These are phyloP conservation scores for Aphidius colemani DNA, from an alignment of 2,888 invertebrate species.

Conservation along the genomic window DNA sequence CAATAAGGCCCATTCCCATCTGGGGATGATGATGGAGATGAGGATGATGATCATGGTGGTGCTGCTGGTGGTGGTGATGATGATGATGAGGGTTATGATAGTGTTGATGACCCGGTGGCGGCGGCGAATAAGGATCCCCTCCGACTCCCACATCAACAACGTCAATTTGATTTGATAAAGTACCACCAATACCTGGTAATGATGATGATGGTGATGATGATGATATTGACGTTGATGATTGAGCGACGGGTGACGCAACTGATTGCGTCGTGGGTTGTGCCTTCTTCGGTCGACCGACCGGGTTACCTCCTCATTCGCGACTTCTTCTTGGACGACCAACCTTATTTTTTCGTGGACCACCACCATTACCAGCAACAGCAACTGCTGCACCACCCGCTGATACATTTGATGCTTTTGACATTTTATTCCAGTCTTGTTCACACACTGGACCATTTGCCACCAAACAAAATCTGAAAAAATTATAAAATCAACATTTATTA, in stretches of 20 bases:
- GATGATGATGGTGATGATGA: slow-evolving; percentile 28
- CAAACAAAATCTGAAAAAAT: slow-evolving; percentile 76
- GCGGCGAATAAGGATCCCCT: slow-evolving; percentile 58
- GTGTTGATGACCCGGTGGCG: slow-evolving; percentile 59
- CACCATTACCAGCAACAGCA: slow-evolving; percentile 67
- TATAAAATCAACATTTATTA: background rate
- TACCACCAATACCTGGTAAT: slow-evolving; percentile 21
- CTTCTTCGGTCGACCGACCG: slow-evolving; percentile 61
- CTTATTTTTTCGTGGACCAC: slow-evolving; percentile 80
- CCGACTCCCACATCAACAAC: slow-evolving; percentile 49
- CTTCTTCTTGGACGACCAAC: slow-evolving; percentile 86
- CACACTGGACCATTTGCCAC: slow-evolving; percentile 89
- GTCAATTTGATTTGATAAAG: slow-evolving; percentile 39
- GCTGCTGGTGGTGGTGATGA: slow-evolving; percentile 42
- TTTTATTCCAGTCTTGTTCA: slow-evolving; percentile 95
- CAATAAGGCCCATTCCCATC: slow-evolving; percentile 24
- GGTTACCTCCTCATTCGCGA: slow-evolving; percentile 77
- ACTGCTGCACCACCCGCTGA: slow-evolving; percentile 72
- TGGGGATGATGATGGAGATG: slow-evolving; percentile 40
- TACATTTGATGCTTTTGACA: slow-evolving; percentile 69
- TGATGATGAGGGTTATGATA: slow-evolving; percentile 52
- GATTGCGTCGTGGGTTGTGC: slow-evolving; percentile 51
- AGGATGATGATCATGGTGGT: slow-evolving; percentile 38
- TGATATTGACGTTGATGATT: slow-evolving; percentile 40
- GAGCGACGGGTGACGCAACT: slow-evolving; percentile 30